phyloP scores from a whole-genome alignment of 2,888 invertebrate genomes.

The Gerris lacustris region DNA sequence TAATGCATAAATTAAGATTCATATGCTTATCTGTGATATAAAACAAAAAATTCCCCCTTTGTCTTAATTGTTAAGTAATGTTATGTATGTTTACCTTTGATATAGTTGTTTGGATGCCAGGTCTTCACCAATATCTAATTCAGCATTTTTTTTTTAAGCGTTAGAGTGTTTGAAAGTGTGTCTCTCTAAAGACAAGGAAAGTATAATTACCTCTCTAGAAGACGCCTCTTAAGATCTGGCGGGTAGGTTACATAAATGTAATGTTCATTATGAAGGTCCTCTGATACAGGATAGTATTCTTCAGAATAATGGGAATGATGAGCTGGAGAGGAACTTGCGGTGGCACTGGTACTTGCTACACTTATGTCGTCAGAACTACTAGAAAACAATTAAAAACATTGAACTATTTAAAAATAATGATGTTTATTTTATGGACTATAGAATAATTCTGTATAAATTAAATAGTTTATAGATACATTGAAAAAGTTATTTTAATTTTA shows the following conservation, averaged over 20 bases:
- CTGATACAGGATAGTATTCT: constrained; percentile 36
- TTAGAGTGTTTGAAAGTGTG: too few relatives aligned
- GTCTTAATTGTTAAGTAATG: not conserved
- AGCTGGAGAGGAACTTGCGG: constrained; percentile 51
- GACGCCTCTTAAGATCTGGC: constrained; percentile 68
- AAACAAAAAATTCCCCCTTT: not conserved
- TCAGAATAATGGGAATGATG: constrained; percentile 38
- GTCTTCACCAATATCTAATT: too few relatives aligned
- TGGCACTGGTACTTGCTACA: constrained; percentile 52
- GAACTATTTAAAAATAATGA: too few relatives aligned
- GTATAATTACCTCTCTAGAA: constrained; percentile 57
- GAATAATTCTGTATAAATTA: not conserved
- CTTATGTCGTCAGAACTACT: constrained; percentile 57
- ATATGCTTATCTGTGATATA: too few relatives aligned
- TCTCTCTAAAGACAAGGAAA: not conserved
- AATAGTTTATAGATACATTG: not conserved
- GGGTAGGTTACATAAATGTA: constrained; percentile 82
- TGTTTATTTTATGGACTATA: not conserved
- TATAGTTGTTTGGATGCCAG: too few relatives aligned
- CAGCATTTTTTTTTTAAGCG: too few relatives aligned
- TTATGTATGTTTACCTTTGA: too few relatives aligned
- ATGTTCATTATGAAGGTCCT: constrained; percentile 40
- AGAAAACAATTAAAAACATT: constrained; percentile 21
- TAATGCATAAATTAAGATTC: too few relatives aligned
- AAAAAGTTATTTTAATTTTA: not conserved